phyloP scores from a whole-genome alignment of 1,140 invertebrate genomes.

The Arctopsyche grandis region DNA sequence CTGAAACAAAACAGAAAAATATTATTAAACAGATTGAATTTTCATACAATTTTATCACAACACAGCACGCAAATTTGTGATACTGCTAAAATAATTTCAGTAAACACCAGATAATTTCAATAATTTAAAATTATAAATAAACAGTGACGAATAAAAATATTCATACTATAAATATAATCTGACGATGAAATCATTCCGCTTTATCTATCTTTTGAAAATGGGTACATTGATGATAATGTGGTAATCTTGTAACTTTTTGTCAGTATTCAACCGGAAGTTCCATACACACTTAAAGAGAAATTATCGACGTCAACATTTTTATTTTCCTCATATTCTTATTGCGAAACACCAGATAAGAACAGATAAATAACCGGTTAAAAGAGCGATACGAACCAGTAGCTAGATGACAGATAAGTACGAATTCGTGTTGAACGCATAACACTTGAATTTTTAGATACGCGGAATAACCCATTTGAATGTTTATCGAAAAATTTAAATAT shows the following conservation, averaged over 20 bases:
- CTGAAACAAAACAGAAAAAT: constrained; percentile 2
- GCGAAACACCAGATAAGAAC: constrained; percentile 1
- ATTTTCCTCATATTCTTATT: constrained; percentile 9
- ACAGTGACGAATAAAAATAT: too few relatives aligned
- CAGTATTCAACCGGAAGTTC: constrained; percentile 4
- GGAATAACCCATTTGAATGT: constrained; percentile 2
- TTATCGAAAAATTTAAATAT: constrained; percentile 20
- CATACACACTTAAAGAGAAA: neutral
- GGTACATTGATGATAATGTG: neutral
- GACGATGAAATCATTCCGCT: neutral
- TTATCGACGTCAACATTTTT: constrained; percentile 7
- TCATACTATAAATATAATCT: neutral
- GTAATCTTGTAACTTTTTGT: neutral
- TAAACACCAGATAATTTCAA: too few relatives aligned
- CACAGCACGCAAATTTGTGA: neutral
- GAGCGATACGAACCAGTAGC: constrained; percentile 23
- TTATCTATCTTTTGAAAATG: too few relatives aligned
- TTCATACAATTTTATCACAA: neutral
- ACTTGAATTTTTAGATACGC: constrained; percentile 18
- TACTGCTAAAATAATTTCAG: too few relatives aligned
- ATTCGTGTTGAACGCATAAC: constrained; percentile 11
- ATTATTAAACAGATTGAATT: neutral
- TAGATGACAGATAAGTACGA: constrained; percentile 20
- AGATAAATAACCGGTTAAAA: constrained; percentile 21
- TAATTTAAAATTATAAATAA: too few relatives aligned